Percentiles rank a stretch among this genome's conserved stretches.
Evolutionary conservation across 2,797 vertebrate genomes (phyloP).

Genomic region (Spheniscus humboldti): DNA sequence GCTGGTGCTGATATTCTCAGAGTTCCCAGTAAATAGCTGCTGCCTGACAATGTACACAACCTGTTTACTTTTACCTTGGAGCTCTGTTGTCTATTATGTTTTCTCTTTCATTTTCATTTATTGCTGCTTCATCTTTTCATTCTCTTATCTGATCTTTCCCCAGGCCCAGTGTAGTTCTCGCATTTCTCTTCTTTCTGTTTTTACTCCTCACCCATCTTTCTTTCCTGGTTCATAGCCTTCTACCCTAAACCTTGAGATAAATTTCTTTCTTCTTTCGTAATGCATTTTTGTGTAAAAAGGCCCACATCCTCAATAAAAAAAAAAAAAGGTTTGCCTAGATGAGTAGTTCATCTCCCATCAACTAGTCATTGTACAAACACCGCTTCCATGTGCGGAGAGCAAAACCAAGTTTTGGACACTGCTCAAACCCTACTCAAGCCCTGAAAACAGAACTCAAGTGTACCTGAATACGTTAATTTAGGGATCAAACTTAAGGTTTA

Average conservation of each 20-base stretch:
- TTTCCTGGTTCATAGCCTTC: background rate
- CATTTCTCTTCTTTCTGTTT: background rate
- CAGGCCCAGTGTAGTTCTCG: background rate
- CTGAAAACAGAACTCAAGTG: background rate
- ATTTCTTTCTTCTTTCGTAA: background rate
- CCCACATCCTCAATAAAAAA: background rate
- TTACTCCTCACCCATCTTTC: background rate
- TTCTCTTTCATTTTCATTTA: background rate
- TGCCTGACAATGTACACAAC: background rate
- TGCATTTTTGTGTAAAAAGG: background rate
- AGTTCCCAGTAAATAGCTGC: background rate
- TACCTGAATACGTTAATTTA: background rate
- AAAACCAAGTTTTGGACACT: background rate
- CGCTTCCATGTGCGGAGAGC: accelerated
- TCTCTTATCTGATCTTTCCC: background rate
- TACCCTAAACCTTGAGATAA: background rate
- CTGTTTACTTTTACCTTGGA: background rate
- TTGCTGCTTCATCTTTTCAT: background rate
- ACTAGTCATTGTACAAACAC: background rate
- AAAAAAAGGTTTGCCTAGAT: background rate
- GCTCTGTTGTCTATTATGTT: background rate
- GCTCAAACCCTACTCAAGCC: background rate
- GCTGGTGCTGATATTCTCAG: background rate
- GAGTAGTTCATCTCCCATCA: background rate
- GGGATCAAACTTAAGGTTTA: background rate